A percentile compares a stretch with the other conserved stretches of the same genome.
Conservation (phyloP, 2,888 invertebrate species). For the Apeira syringaria region DNA sequence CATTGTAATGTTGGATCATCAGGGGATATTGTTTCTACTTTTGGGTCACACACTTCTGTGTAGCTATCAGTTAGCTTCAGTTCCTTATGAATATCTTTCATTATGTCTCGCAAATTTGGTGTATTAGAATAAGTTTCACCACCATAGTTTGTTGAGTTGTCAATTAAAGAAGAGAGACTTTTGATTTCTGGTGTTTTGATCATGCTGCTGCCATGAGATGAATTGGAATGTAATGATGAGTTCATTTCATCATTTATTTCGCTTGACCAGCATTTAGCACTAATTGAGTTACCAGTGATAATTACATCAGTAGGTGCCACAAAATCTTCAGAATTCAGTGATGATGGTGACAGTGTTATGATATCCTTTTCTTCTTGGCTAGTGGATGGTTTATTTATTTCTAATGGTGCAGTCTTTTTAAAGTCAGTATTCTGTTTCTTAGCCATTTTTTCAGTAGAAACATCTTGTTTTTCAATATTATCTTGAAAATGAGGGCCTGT, state of each 20-base stretch:
- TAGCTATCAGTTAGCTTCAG: conserved; percentile 65
- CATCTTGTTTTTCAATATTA: conserved; percentile 28
- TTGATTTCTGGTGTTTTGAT: conserved; percentile 79
- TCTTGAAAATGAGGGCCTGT: conserved; percentile 29
- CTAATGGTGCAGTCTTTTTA: conserved; percentile 32
- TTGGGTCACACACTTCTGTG: conserved; percentile 49
- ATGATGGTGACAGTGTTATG: conserved; percentile 52
- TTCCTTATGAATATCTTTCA: conserved; percentile 72
- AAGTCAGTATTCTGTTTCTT: conserved; percentile 2
- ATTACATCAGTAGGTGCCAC: conserved; percentile 55
- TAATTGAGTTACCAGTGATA: conserved; percentile 86
- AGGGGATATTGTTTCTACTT: conserved; percentile 51
- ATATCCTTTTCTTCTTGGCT: conserved; percentile 51
- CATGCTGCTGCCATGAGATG: conserved; percentile 77
- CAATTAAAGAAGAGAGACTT: conserved; percentile 71
- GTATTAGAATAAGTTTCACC: conserved; percentile 59
- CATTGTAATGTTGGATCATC: conserved; percentile 73
- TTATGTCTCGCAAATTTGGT: conserved; percentile 85
- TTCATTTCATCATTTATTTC: conserved; percentile 83
- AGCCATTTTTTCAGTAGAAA: conserved; percentile 27
- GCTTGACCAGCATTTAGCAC: conserved; percentile 86
- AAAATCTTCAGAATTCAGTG: conserved; percentile 62
- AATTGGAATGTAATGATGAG: conserved; percentile 74
- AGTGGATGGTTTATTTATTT: conserved; percentile 58
- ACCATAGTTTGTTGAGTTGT: conserved; percentile 60